Conservation (phyloP, 2,797 vertebrate species). For the Melanotaenia boesemani region DNA sequence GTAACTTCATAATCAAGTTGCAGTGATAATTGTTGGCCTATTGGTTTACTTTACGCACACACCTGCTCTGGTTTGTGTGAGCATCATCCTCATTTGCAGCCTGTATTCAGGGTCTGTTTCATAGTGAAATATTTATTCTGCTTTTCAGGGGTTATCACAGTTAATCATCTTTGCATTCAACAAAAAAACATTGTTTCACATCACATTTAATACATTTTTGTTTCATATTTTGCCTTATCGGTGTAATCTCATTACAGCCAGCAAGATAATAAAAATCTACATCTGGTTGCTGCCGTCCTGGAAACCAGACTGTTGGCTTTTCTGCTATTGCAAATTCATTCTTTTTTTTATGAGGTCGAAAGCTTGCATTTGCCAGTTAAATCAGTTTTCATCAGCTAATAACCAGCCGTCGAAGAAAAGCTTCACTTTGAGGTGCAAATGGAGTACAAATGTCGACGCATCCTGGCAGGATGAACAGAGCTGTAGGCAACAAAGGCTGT, state of each 20-base stretch:
- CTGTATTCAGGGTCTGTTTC: not conserved
- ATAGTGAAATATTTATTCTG: not conserved
- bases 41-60: not conserved
- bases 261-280: slow-evolving; percentile 44
- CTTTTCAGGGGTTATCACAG: not conserved
- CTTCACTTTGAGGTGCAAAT: slow-evolving; percentile 66
- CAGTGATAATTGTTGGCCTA: not conserved
- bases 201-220: not conserved
- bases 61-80: slow-evolving; percentile 1
- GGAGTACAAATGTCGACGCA: slow-evolving; percentile 28
- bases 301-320: slow-evolving; percentile 51
- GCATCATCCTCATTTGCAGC: too few species aligned
- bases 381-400: slow-evolving; percentile 66
- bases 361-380: slow-evolving; percentile 46
- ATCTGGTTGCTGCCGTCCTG: slow-evolving; percentile 33
- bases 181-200: not conserved
- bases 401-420: slow-evolving; percentile 60
- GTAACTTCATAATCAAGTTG: not conserved
- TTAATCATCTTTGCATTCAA: not conserved
- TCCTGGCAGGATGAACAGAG: slow-evolving; percentile 22
- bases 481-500: slow-evolving; percentile 22
- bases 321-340: slow-evolving; percentile 20
- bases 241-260: slow-evolving; percentile 41
- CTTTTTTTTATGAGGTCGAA: slow-evolving; percentile 45
- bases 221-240: slow-evolving; percentile 41